phyloP scores from a whole-genome alignment of 2,797 vertebrate genomes.

The Sebastes minor region DNA sequence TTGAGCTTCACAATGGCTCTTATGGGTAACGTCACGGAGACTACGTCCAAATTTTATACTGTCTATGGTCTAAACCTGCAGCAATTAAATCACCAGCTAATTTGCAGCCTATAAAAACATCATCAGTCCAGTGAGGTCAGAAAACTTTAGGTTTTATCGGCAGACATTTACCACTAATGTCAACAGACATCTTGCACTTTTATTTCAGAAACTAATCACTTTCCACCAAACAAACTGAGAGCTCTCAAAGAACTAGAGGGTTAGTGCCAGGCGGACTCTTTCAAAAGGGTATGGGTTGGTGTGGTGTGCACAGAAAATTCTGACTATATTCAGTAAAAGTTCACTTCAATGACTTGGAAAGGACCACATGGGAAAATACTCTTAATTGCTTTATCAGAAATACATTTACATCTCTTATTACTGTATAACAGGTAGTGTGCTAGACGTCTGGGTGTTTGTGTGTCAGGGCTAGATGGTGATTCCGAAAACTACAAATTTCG shows the following conservation, averaged over 20 bases:
- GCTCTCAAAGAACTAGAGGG: neutral
- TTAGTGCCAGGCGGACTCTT: neutral
- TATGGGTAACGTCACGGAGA: too few relatives aligned
- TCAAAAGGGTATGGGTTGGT: neutral
- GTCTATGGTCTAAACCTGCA: neutral
- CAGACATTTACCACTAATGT: conserved; percentile 8
- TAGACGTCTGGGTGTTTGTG: neutral
- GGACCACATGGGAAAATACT: neutral
- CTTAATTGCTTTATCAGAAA: conserved; percentile 17
- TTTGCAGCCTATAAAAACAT: neutral
- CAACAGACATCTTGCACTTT: neutral
- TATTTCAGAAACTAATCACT: neutral
- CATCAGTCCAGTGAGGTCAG: neutral
- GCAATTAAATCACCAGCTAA: conserved; percentile 3
- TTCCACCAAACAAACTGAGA: neutral
- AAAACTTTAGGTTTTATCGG: neutral
- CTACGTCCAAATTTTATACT: too few relatives aligned
- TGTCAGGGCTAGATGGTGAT: neutral
- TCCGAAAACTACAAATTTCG: conserved; percentile 16
- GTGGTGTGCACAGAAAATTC: neutral
- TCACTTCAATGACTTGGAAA: conserved; percentile 12
- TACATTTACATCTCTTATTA: neutral
- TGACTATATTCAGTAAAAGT: conserved; percentile 2
- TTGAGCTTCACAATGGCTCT: too few relatives aligned
- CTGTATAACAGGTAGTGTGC: neutral